phyloP scores from a whole-genome alignment of 2,888 invertebrate genomes.

The Ctena decussata region DNA sequence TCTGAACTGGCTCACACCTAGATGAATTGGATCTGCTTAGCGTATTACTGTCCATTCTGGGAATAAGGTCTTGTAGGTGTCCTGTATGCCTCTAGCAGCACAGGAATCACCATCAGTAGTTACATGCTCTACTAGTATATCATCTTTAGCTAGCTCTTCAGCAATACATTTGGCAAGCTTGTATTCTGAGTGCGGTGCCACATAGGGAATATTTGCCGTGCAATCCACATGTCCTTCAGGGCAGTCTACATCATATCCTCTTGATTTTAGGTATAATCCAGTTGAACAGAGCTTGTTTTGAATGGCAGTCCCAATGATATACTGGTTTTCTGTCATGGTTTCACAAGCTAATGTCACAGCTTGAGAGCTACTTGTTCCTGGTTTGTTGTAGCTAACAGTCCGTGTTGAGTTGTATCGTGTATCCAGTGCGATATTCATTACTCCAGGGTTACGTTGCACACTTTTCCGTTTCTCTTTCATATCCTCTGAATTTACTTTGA shows the following conservation, averaged over 20 bases:
- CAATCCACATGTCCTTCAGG: slow-evolving; percentile 3
- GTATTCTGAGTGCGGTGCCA: slow-evolving; percentile 20
- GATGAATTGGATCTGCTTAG: slow-evolving; percentile 9
- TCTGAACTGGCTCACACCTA: slow-evolving; percentile 4
- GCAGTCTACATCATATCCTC: slow-evolving; percentile 6
- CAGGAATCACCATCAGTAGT: slow-evolving; percentile 24
- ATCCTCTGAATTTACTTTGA: background rate
- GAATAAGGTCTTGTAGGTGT: too few species aligned
- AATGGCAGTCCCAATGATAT: background rate
- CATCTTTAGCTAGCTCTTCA: background rate
- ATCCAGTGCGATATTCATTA: slow-evolving; percentile 5
- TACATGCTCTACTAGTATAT: background rate
- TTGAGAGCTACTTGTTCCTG: slow-evolving; percentile 3
- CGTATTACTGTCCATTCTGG: background rate
- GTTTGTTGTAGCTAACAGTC: slow-evolving; percentile 3
- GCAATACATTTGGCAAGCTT: slow-evolving; percentile 12
- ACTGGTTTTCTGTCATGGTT: background rate
- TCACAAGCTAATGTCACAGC: slow-evolving; percentile 22
- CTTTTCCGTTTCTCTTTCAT: background rate
- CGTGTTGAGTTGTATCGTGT: background rate
- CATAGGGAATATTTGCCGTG: slow-evolving; percentile 17
- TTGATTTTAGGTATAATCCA: background rate
- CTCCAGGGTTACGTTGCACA: background rate
- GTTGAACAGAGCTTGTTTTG: background rate
- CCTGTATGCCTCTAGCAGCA: background rate